Evolutionary conservation across 2,797 vertebrate species (phyloP), one percentile per base, ranked within the genome.

Genomic region (Rhinophrynus dorsalis): DNA sequence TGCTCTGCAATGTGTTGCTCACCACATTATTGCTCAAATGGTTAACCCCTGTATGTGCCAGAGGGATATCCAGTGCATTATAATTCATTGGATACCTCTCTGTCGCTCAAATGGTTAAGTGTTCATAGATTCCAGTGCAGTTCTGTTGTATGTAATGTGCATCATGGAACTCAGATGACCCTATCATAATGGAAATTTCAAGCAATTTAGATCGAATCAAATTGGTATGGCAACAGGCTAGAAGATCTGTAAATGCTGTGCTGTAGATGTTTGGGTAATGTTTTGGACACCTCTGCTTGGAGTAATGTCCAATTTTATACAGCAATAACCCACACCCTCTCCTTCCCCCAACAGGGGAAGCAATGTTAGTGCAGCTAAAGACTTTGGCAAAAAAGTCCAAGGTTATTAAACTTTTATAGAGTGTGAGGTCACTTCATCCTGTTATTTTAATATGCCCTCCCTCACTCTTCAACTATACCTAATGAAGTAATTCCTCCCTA

Each of bases 341-440:
- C n/a, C n/a, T n/a, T n/a, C n/a, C n/a, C 45, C 27, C 44, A 60
- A 40, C n/a, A 50, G 37, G 21, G 40, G 17, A 48, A 56, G 40
- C 17, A 44, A 27, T 30, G 12, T 21, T 2, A 48, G 20, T 24
- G 1, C 21, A 57, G 42, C 51, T 10, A 13, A 64, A 56, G 2
- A 33, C 4, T 17, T 12, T 48, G 32, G 38, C 42, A 63, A 56
- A 17, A 3, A 9, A 30, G 20, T 65, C 44, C 44, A 65, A 72
- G 12, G 4, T 38, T 71, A 70, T 50, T 48, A 65, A 56, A 65
- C 21, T 56, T 57, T 72, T 65, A 72, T 52, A 54, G 50, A 13
- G 26, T 30, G 40, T 65, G 52, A 58, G 42, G 44, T 72, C 52
- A 72, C 44, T 27, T 18, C 66, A 23, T 50, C 26, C 13, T 21